Percentiles rank a stretch among this genome's conserved stretches.
Conservation (phyloP, 2,888 invertebrate genomes). For the Tridacna gigas region DNA sequence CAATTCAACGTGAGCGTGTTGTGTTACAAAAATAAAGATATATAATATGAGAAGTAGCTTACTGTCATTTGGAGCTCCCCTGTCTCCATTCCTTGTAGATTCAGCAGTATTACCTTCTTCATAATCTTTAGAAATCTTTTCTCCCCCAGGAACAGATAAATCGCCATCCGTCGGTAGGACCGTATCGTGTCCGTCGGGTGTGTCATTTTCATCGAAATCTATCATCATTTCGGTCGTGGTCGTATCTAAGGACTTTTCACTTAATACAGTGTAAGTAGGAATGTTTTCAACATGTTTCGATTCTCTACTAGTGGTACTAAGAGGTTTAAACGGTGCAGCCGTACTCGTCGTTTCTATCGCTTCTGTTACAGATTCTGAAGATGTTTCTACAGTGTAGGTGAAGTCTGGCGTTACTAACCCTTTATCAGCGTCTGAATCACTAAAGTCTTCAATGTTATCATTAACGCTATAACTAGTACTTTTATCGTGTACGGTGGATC, state of each 20-base stretch:
- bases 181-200: not conserved
- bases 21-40: too few species aligned
- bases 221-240: not conserved
- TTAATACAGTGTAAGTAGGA: not conserved
- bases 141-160: constrained; percentile 10
- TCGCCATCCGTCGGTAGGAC: not conserved
- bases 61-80: constrained; percentile 1
- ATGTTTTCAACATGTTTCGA: not conserved
- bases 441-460: too few species aligned
- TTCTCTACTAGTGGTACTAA: too few species aligned
- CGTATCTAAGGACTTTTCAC: not conserved
- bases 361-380: too few species aligned
- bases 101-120: constrained; percentile 11
- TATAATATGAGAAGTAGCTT: not conserved
- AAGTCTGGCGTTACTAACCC: too few species aligned
- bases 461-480: too few species aligned
- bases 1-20: too few species aligned
- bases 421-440: too few species aligned
- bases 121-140: not conserved
- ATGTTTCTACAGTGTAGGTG: too few species aligned
- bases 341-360: too few species aligned
- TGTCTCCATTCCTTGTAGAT: not conserved
- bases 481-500: too few species aligned
- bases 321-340: too few species aligned
- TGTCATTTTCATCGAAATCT: constrained; percentile 14